phyloP scores from a whole-genome alignment of 2,797 vertebrate species.

The Scolopax rusticola region DNA sequence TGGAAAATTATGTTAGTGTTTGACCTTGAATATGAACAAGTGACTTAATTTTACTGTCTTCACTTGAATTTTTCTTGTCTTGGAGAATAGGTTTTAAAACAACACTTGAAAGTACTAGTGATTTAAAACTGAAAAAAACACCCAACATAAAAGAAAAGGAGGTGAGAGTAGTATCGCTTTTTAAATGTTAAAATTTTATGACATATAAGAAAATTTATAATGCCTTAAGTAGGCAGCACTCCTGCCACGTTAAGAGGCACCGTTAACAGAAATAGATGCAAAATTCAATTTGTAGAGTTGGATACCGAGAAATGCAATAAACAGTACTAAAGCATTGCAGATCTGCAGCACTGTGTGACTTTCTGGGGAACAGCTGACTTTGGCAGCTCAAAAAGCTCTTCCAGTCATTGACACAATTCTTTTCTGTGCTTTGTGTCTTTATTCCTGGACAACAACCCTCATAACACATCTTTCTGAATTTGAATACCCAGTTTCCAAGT shows the following conservation, averaged over 20 bases:
- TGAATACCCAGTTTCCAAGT: slow-evolving; percentile 8
- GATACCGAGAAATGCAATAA: background rate
- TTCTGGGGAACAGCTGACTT: background rate
- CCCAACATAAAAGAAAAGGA: background rate
- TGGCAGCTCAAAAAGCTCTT: background rate
- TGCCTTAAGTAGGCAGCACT: background rate
- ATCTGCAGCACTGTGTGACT: background rate
- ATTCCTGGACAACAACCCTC: slow-evolving; percentile 1
- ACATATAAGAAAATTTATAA: background rate
- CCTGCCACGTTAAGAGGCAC: background rate
- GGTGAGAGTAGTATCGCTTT: background rate
- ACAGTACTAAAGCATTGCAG: background rate
- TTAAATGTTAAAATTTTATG: background rate
- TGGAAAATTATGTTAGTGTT: background rate
- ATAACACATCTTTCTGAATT: background rate
- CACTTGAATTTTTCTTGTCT: background rate
- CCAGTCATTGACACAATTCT: background rate
- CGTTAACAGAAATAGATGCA: background rate
- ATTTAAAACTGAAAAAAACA: background rate
- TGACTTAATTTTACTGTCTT: background rate
- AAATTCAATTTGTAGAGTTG: background rate
- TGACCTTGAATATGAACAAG: background rate
- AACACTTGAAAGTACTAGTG: background rate
- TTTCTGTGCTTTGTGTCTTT: slow-evolving; percentile 1
- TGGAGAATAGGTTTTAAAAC: background rate